Conservation (phyloP, 1,140 invertebrate genomes). For the Tetraneura akinire region DNA sequence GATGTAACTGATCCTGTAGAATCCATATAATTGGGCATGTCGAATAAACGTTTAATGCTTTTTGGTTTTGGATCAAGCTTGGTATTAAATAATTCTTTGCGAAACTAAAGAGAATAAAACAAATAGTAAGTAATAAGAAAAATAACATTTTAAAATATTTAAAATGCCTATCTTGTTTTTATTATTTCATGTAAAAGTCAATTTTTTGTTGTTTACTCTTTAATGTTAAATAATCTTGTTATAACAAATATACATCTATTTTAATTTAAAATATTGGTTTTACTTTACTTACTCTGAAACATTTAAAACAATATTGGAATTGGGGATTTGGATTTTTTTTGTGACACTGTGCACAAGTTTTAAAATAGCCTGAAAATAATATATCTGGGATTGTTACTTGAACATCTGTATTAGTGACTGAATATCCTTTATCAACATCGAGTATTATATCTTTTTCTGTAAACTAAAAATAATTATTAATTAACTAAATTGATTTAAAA, state of each 20-base stretch:
- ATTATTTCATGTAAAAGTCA: too few species aligned
- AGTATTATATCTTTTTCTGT: background rate
- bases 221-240: too few species aligned
- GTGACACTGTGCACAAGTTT: background rate
- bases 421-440: background rate
- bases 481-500: too few species aligned
- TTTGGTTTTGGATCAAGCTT: background rate
- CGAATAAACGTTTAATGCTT: conserved; percentile 24
- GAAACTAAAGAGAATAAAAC: conserved; percentile 7
- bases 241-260: too few species aligned
- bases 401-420: background rate
- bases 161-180: too few species aligned
- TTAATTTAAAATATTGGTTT: too few species aligned
- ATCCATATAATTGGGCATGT: background rate
- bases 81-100: conserved; percentile 16
- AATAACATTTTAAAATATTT: too few species aligned
- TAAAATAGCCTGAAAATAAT: background rate
- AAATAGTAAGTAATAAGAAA: background rate
- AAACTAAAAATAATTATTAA: conserved; percentile 25
- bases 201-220: too few species aligned
- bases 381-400: background rate
- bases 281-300: conserved; percentile 30
- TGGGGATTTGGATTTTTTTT: conserved; percentile 8
- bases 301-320: conserved; percentile 27
- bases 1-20: background rate